Percentiles rank a stretch among this genome's conserved stretches.
phyloP scores from a whole-genome alignment of 2,888 invertebrate species.

The Pogonocherus hispidulus region DNA sequence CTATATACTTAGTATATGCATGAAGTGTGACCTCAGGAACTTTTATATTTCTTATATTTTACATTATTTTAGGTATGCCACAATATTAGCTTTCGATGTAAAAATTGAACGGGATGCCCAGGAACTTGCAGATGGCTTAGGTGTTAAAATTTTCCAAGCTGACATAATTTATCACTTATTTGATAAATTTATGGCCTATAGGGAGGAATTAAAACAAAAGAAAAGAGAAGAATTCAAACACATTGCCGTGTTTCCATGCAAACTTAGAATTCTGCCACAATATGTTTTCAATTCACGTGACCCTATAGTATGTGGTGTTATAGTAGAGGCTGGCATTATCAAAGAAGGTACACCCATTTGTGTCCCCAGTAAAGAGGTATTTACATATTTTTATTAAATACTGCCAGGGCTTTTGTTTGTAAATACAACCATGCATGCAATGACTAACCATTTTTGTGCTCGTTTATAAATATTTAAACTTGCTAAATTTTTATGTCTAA shows the following conservation, averaged over 20 bases:
- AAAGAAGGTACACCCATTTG: constrained; percentile 98
- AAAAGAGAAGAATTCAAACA: constrained; percentile 97
- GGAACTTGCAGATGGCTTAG: constrained; percentile 93
- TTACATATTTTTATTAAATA: constrained; percentile 52
- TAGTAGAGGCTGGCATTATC: constrained; percentile 94
- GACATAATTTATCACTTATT: constrained; percentile 99
- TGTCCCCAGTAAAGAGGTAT: constrained; percentile 95
- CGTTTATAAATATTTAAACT: no score
- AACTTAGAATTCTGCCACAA: constrained; percentile 85
- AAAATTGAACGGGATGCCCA: constrained; percentile 98
- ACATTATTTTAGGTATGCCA: constrained; percentile 81
- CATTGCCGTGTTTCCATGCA: constrained; percentile 99
- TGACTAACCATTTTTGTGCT: no score
- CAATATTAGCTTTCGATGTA: constrained; percentile 99
- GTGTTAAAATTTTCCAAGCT: constrained; percentile 97
- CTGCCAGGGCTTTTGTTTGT: no score
- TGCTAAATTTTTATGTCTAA: no score
- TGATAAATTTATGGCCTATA: constrained; percentile 94
- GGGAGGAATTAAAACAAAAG: constrained; percentile 90
- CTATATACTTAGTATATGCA: no score
- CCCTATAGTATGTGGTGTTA: constrained; percentile 97
- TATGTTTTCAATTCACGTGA: constrained; percentile 98
- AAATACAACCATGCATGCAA: no score
- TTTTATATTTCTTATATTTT: no score
- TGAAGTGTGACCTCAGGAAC: no score